Evolutionary conservation across 2,888 invertebrate species (phyloP), one percentile per base, ranked within the genome.

Genomic region (Erebia epiphron): DNA sequence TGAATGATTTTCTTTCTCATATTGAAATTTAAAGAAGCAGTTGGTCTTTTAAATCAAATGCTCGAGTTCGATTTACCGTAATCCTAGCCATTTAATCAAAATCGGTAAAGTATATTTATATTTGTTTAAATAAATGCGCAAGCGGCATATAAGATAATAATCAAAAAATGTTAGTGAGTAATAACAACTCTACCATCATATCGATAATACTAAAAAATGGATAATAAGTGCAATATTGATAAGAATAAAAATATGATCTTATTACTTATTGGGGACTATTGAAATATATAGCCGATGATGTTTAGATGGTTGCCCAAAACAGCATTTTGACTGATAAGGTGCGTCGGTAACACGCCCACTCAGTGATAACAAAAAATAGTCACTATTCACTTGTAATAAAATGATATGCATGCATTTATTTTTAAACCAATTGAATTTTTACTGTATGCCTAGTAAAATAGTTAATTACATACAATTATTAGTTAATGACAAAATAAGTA

Each of bases 241-340:
- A 46, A 61, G 18, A 10, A n/a, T 35, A 41, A 41, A 41, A 16
- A 14, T 41, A 60, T 60, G 60, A 43, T 43, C 16, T 21, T 57
- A 26, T 21, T 57, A 57, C 13, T 2, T 57, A 26, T 26, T 26
- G 2, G 35, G 35, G 5, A 21, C 26, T 26, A 7, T 57, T 2
- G 35, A n/a, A 26, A 7, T 7, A 1, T 18, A 46, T 13, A 43
- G 61, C 13, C 46, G 50, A 49, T 21, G 49, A n/a, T 63, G n/a
- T 63, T 63, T 50, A 50, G 9, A 63, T 13, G 57, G 63, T 66
- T 60, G 68, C 60, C 70, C 70, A 67, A 57, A 61, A 70, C 66
- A 57, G 61, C 67, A 67, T 68, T 69, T 67, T 60, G 57, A 61
- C 61, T 62, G 70, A 73, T 75, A 62, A 69, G 67, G 60, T 50